phyloP scores from a whole-genome alignment of 2,113 vertebrate species.

The Ellobius talpinus region DNA sequence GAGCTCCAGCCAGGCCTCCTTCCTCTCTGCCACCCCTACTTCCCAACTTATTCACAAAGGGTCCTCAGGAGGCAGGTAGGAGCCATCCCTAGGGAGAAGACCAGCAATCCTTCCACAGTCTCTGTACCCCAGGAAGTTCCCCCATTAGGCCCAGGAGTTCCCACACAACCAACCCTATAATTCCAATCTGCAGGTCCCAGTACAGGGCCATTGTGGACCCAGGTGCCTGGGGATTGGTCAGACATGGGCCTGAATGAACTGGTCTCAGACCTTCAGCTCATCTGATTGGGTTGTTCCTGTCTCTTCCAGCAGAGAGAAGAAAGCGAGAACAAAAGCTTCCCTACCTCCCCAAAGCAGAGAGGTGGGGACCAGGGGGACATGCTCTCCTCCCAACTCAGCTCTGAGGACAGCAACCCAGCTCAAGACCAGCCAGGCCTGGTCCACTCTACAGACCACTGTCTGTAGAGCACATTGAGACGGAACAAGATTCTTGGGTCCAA shows the following conservation, averaged over 20 bases:
- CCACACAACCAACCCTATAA: neutral
- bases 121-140: too few relatives aligned
- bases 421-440: neutral
- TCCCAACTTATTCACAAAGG: neutral
- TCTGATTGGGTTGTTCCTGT: neutral
- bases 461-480: neutral
- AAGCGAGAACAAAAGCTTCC: neutral
- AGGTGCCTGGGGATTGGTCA: neutral
- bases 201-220: neutral
- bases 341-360: neutral
- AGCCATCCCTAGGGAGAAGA: neutral
- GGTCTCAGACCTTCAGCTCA: neutral
- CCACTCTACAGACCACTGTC: neutral
- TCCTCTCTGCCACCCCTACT: neutral
- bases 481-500: neutral
- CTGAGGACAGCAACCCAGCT: neutral
- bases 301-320: neutral
- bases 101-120: neutral
- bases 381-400: neutral
- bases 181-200: neutral
- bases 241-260: neutral
- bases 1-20: rapidly evolving
- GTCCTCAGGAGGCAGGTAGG: neutral
- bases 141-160: neutral
- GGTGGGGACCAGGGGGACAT: neutral